Evolutionary conservation across 1,140 invertebrate genomes (phyloP).

Genomic region (Chironomus striatipennis): DNA sequence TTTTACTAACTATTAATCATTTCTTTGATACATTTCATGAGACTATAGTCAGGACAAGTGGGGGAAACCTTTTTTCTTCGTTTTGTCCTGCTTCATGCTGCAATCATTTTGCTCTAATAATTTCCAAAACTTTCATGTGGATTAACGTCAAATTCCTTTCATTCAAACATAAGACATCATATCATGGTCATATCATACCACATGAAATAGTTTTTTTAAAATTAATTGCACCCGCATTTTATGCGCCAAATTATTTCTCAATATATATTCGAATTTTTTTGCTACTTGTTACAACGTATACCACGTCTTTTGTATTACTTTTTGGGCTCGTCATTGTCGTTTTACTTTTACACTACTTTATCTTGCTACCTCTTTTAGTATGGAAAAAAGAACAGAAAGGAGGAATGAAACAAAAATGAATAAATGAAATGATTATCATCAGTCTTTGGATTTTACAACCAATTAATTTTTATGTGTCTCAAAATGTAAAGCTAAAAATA

Average conservation of each 20-base stretch:
- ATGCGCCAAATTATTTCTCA: too few relatives aligned
- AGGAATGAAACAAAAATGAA: neutral
- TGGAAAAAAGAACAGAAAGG: neutral
- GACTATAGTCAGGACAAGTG: too few relatives aligned
- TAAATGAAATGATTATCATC: constrained; percentile 16
- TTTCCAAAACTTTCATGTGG: neutral
- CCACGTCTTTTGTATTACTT: neutral
- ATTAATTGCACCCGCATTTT: too few relatives aligned
- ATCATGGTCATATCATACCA: too few relatives aligned
- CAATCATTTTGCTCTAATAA: too few relatives aligned
- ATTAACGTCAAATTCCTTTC: neutral
- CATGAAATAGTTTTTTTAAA: too few relatives aligned
- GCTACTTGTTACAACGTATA: too few relatives aligned
- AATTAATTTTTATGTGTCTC: constrained; percentile 23
- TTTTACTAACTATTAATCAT: constrained; percentile 18
- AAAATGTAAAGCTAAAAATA: constrained; percentile 18
- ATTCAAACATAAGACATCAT: too few relatives aligned
- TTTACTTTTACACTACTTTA: neutral
- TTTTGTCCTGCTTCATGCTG: too few relatives aligned
- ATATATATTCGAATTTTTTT: too few relatives aligned
- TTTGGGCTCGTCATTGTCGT: neutral
- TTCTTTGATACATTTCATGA: neutral
- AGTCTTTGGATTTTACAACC: constrained; percentile 23
- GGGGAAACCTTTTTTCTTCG: too few relatives aligned
- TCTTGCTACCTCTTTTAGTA: neutral